Conservation (phyloP, 2,113 vertebrate species). For the human (Homo sapiens) region GRCh38 chr5:26880001-26880500, state of each 20-base stretch:
- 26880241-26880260: not conserved
- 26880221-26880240: not conserved
- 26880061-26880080: not conserved
- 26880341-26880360: not conserved
- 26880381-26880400: slow-evolving; percentile 1
- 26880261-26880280: not conserved
- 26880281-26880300: not conserved
- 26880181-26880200: not conserved
- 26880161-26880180: not conserved
- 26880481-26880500: not conserved
- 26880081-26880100: not conserved
- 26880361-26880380: not conserved
- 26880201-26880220: not conserved
- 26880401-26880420: not conserved
- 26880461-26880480: not conserved
- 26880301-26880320: not conserved
- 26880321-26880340: slow-evolving; percentile 32
- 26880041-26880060: not conserved
- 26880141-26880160: not conserved
- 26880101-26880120: not conserved
- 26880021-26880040: not conserved
- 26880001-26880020: not conserved
- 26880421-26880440: not conserved
- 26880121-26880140: not conserved
- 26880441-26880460: not conserved